Conservation (phyloP, 2,113 vertebrate species). For the Ginglymostoma cirratum region DNA sequence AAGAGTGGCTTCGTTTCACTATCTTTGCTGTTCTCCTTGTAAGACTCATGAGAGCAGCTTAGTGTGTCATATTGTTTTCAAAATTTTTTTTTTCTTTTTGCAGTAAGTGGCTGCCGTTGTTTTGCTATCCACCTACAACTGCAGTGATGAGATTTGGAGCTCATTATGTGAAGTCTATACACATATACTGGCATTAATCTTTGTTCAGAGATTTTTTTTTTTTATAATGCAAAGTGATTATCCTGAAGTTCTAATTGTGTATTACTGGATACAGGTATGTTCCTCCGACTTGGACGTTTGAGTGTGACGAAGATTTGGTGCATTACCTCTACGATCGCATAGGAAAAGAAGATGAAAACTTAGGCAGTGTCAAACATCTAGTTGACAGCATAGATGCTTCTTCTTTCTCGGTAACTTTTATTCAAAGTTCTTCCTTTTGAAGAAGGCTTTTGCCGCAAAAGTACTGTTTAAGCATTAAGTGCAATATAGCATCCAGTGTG, state of each 20-base stretch:
- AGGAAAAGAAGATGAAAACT: conserved; percentile 89
- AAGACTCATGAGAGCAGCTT: neutral
- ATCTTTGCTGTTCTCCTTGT: neutral
- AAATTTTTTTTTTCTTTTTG: neutral
- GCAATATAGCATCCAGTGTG: neutral
- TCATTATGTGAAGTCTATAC: neutral
- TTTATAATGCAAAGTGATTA: neutral
- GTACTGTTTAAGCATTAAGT: neutral
- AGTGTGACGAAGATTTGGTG: conserved; percentile 92
- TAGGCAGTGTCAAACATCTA: conserved; percentile 89
- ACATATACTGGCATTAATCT: neutral
- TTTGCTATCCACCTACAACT: neutral
- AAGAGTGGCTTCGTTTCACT: neutral
- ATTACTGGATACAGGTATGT: conserved; percentile 61
- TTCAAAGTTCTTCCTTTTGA: neutral
- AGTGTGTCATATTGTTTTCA: neutral
- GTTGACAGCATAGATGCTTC: conserved; percentile 95
- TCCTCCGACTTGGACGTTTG: conserved; percentile 86
- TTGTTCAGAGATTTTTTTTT: neutral
- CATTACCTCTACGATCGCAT: conserved; percentile 90
- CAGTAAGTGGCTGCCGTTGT: neutral
- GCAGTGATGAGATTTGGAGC: neutral
- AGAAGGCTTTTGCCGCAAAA: neutral
- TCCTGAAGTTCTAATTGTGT: neutral
- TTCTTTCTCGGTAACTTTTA: conserved; percentile 70